Conservation (phyloP, 2,888 invertebrate species). For the Orthosia cruda region DNA sequence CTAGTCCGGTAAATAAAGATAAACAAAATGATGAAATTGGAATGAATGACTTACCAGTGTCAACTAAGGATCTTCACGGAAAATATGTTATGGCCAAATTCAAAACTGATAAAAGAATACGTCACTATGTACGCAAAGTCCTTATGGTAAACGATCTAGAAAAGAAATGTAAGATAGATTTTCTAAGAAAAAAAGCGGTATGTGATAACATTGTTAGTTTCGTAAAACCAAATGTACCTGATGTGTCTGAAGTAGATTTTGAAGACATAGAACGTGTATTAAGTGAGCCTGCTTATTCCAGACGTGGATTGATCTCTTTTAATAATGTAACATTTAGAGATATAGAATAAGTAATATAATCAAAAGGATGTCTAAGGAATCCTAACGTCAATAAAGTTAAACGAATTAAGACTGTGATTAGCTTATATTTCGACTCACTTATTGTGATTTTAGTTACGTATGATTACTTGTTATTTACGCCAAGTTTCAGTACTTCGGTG, state of each 20-base stretch:
- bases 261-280: not conserved
- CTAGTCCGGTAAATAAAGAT: conserved; percentile 9
- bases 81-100: conserved; percentile 26
- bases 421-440: conserved; percentile 3
- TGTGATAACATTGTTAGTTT: conserved; percentile 13
- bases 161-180: conserved; percentile 17
- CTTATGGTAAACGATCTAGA: conserved; percentile 25
- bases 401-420: not conserved
- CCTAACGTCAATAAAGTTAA: not conserved
- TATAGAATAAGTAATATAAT: not conserved
- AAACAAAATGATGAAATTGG: conserved; percentile 16
- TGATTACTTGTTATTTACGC: not conserved
- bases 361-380: not conserved
- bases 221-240: conserved; percentile 20
- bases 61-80: conserved; percentile 11
- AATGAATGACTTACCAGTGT: conserved; percentile 7
- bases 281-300: not conserved
- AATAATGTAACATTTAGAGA: conserved; percentile 7
- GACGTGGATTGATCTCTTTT: conserved; percentile 1
- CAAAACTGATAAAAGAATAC: conserved; percentile 23
- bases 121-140: conserved; percentile 23
- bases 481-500: conserved; percentile 4
- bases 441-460: not conserved
- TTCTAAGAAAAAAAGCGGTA: conserved; percentile 17
- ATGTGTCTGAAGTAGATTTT: conserved; percentile 13